Evolutionary conservation across 1,140 invertebrate genomes (phyloP).

Genomic region (Pinna nobilis): DNA sequence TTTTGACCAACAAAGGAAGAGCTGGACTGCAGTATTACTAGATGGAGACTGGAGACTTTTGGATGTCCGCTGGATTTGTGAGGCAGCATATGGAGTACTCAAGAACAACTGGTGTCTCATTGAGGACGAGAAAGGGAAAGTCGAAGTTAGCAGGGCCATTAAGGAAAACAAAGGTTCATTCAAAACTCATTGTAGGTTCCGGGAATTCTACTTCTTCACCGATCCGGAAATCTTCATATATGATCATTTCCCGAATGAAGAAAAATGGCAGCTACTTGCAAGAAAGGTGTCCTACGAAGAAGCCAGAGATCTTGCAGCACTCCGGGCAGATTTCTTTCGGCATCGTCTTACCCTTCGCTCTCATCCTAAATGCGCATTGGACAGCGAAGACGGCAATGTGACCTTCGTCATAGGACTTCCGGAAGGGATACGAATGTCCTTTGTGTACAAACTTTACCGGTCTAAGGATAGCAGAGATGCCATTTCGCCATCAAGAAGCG

Average conservation of each 20-base stretch:
- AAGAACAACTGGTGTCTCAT: slow-evolving; percentile 57
- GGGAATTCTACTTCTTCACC: slow-evolving; percentile 75
- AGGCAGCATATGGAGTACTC: slow-evolving; percentile 46
- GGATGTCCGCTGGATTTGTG: slow-evolving; percentile 57
- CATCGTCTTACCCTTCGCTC: slow-evolving; percentile 44
- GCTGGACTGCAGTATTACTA: slow-evolving; percentile 57
- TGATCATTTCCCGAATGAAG: slow-evolving; percentile 76
- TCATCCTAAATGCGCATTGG: slow-evolving; percentile 38
- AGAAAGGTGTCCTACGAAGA: slow-evolving; percentile 52
- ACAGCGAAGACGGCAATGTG: slow-evolving; percentile 43
- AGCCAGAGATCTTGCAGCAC: slow-evolving; percentile 46
- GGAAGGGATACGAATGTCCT: slow-evolving; percentile 41
- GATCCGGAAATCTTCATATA: slow-evolving; percentile 76
- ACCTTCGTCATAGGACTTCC: slow-evolving; percentile 42
- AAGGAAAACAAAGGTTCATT: slow-evolving; percentile 42
- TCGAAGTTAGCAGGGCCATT: slow-evolving; percentile 30
- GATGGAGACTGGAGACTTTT: slow-evolving; percentile 57
- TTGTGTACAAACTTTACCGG: slow-evolving; percentile 53
- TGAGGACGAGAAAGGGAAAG: slow-evolving; percentile 53
- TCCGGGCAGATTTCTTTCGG: slow-evolving; percentile 56
- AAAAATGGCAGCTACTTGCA: slow-evolving; percentile 58
- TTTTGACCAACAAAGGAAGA: slow-evolving; percentile 38
- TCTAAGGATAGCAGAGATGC: slow-evolving; percentile 33
- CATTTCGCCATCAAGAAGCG: slow-evolving; percentile 31
- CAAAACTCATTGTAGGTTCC: slow-evolving; percentile 55